Evolutionary conservation across 53 echinoderm and acorn worm genomes (phyloP).

Genomic region (Apostichopus leukothele): DNA sequence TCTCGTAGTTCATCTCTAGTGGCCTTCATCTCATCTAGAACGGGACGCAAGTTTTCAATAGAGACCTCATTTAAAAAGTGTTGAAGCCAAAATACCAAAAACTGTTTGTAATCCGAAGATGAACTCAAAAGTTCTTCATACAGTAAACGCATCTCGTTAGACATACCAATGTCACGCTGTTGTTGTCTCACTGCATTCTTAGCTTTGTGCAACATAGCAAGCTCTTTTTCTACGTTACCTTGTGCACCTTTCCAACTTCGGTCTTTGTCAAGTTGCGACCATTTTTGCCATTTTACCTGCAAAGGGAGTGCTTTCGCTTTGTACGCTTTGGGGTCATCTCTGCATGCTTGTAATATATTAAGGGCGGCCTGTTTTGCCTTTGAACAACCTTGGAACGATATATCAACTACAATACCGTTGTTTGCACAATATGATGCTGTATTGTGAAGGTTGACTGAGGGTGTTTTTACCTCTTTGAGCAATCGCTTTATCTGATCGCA

Average conservation of each 20-base stretch:
- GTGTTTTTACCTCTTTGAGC: too few relatives aligned
- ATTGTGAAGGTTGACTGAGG: not conserved
- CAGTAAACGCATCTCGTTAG: not conserved
- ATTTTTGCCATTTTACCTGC: conserved; percentile 22
- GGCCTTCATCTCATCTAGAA: not conserved
- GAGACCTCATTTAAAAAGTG: conserved; percentile 12
- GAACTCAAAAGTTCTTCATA: not conserved
- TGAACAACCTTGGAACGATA: not conserved
- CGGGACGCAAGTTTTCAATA: not conserved
- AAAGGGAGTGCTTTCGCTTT: not conserved
- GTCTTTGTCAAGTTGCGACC: conserved; percentile 36
- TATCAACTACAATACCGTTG: not conserved
- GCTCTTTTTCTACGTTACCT: conserved; percentile 22
- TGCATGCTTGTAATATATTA: not conserved
- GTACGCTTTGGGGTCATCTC: not conserved
- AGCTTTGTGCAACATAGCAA: conserved; percentile 11
- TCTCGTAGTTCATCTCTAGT: conserved; percentile 7
- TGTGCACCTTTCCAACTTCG: conserved; percentile 32
- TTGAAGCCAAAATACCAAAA: conserved; percentile 22
- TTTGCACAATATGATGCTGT: not conserved
- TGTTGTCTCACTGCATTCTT: not conserved
- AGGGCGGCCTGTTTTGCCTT: not conserved
- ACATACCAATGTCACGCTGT: conserved; percentile 31
- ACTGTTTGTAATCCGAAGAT: conserved; percentile 1
- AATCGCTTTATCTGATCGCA: not conserved